A percentile compares a stretch with the other conserved stretches of the same genome.
These are phyloP conservation scores for Tetragonula carbonaria DNA, from an alignment of 2,888 invertebrate genomes.

Conservation along the genomic window DNA sequence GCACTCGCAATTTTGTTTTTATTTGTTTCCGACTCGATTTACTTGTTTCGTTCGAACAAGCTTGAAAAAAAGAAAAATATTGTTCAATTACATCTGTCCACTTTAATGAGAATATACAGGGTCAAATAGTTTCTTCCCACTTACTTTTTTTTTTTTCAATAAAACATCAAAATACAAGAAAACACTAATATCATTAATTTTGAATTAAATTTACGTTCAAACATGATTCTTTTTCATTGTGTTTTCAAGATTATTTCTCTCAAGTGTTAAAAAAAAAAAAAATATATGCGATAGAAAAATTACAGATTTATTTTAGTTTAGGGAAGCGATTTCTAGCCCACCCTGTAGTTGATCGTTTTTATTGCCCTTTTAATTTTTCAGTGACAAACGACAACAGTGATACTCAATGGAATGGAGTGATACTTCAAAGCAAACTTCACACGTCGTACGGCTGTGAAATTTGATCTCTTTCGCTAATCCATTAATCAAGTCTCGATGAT, in stretches of 20 bases:
- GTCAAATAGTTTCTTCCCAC: too few relatives aligned
- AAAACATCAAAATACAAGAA: too few relatives aligned
- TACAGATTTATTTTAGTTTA: too few relatives aligned
- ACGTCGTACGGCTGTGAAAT: background rate
- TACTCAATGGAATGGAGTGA: background rate
- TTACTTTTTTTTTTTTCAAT: too few relatives aligned
- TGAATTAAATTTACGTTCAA: too few relatives aligned
- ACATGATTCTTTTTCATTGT: too few relatives aligned
- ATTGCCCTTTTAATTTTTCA: background rate
- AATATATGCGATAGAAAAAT: too few relatives aligned
- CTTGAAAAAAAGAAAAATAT: background rate
- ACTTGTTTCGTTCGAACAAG: background rate
- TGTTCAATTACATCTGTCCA: background rate
- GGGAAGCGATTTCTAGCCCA: too few relatives aligned
- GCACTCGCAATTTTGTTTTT: background rate
- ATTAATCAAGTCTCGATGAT: conserved; percentile 13
- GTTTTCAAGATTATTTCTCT: too few relatives aligned
- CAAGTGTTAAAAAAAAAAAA: too few relatives aligned
- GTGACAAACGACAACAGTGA: background rate
- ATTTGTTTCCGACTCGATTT: background rate
- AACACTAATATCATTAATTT: too few relatives aligned
- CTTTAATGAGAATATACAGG: background rate
- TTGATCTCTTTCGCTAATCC: background rate
- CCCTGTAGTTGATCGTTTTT: too few relatives aligned
- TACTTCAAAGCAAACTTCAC: background rate